Percentiles rank a stretch among this genome's conserved stretches.
These are phyloP conservation scores for Pseudochirops corinnae DNA, from an alignment of 2,797 vertebrate species.

Conservation along the genomic window DNA sequence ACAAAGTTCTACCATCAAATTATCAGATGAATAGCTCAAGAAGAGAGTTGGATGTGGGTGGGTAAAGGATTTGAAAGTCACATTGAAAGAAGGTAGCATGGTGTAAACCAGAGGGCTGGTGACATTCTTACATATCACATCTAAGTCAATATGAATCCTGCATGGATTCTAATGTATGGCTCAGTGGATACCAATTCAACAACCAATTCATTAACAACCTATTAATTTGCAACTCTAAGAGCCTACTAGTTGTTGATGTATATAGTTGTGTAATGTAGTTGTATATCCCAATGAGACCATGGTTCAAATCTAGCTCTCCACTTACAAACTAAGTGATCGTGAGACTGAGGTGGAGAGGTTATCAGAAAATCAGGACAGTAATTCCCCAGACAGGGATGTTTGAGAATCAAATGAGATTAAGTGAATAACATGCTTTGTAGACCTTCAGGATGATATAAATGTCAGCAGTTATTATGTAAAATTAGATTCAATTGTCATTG, in stretches of 20 bases:
- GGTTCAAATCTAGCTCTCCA: no score
- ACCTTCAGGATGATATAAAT: neutral
- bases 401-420: no score
- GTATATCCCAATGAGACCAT: no score
- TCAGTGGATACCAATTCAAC: neutral
- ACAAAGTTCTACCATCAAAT: neutral
- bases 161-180: neutral
- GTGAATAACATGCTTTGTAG: no score
- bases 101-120: neutral
- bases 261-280: no score
- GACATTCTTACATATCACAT: neutral
- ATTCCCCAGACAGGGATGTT: no score
- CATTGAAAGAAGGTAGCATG: neutral
- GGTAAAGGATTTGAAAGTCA: neutral
- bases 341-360: no score
- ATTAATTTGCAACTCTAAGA: neutral
- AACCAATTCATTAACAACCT: neutral
- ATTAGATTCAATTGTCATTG: neutral
- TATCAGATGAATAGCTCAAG: neutral
- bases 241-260: neutral
- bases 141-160: neutral
- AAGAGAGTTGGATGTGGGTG: neutral
- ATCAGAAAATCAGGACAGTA: no score
- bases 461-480: neutral
- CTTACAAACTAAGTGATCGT: no score